Base-by-base conservation (phyloP, 2,113 vertebrate genomes). In the Eira barbara region DNA sequence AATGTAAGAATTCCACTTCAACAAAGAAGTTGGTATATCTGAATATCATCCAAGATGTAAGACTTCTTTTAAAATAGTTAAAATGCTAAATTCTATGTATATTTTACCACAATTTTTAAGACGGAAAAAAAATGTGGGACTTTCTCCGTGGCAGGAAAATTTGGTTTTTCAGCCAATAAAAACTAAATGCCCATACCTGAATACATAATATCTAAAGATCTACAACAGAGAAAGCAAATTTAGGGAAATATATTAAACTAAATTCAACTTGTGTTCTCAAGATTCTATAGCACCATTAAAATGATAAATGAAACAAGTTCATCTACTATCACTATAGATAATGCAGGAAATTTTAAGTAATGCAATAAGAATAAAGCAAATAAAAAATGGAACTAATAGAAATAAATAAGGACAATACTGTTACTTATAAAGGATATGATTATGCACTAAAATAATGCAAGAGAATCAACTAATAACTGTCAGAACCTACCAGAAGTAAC, bases 281-380 rank as follows among this genome's bases (percentile, higher is more conserved):
- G 65, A 89, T 74, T 89, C 27, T 91, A 59, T 3, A 95, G 15
- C 59, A 61, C 18, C 47, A 97, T 78, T 95, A 92, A 96, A 94
- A 92, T 87, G 74, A 88, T 59, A 92, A 96, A 84, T 86, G 36
- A 95, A 90, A 86, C 20, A 89, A 61, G 25, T 36, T 74, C 36
- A 92, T 63, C 39, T 74, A 93, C 2, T 69, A 85, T 73, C 27
- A 93, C 6, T 89, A 21, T 13, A 85, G 39, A 45, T 13, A 94
- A 91, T 36, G 7, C 34, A 93, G 14, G 9, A 78, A 91, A 89
- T 78, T 81, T 73, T 91, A 94, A 91, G 14, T 29, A 97, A 91
- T 59, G 34, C 27, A 95, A 7, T 82, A 91, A 94, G 23, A 74
- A 94, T 90, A 94, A 94, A 92, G 21, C 52, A 95, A 97, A 94